phyloP scores from a whole-genome alignment of 2,797 vertebrate species.

The Acanthurus tractus region DNA sequence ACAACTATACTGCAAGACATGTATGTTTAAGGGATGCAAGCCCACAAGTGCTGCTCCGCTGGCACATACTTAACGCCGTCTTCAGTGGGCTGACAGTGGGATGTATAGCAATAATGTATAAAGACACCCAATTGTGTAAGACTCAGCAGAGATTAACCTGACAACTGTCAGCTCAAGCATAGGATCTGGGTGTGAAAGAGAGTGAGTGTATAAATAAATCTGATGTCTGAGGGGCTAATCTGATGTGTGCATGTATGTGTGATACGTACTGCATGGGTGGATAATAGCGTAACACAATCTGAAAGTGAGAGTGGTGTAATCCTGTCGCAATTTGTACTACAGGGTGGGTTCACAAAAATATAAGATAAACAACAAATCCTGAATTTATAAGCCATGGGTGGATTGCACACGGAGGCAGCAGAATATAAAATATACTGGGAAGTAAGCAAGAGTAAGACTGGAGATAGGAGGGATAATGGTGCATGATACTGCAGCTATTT shows the following conservation, averaged over 20 bases:
- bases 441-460: constrained; percentile 21
- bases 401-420: constrained; percentile 33
- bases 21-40: constrained; percentile 50
- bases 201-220: constrained; percentile 75
- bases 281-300: constrained; percentile 61
- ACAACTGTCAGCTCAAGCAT: constrained; percentile 77
- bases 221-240: constrained; percentile 74
- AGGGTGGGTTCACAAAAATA: constrained; percentile 45
- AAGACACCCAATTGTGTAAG: constrained; percentile 79
- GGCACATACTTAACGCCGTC: constrained; percentile 54
- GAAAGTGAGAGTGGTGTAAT: constrained; percentile 67
- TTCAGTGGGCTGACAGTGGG: constrained; percentile 65
- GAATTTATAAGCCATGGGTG: constrained; percentile 25
- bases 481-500: constrained; percentile 61
- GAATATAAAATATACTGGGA: constrained; percentile 29
- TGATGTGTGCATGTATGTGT: constrained; percentile 57
- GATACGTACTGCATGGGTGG: constrained; percentile 48
- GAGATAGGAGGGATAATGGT: constrained; percentile 36
- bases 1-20: constrained; percentile 22
- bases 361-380: constrained; percentile 58
- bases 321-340: constrained; percentile 45
- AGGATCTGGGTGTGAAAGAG: constrained; percentile 69
- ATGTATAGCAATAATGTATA: constrained; percentile 78
- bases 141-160: constrained; percentile 84
- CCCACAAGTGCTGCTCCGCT: constrained; percentile 25